Conservation (phyloP, 2,113 vertebrate species). For the Sturnus vulgaris region DNA sequence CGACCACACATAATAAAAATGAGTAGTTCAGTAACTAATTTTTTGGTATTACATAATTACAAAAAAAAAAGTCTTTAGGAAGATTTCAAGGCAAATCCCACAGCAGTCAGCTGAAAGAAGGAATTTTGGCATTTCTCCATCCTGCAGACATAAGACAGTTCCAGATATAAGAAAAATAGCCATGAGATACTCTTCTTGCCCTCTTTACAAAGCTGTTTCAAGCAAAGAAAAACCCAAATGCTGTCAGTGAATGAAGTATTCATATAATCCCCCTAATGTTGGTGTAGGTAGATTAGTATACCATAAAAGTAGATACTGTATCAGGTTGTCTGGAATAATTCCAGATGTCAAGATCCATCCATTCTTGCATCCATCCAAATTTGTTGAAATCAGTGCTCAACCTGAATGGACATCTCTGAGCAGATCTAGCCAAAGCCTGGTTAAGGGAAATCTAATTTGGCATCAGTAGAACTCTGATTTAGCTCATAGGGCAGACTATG, state of each 20-base stretch:
- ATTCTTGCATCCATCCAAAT: neutral
- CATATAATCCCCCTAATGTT: neutral
- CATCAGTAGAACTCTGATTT: neutral
- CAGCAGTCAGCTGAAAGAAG: neutral
- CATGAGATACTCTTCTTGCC: neutral
- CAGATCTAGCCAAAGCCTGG: neutral
- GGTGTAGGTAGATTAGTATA: neutral
- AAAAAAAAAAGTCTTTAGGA: neutral
- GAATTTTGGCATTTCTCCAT: constrained; percentile 8
- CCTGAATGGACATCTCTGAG: neutral
- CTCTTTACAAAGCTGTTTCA: neutral
- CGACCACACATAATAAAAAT: neutral
- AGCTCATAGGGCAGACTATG: neutral
- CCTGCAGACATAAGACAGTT: neutral
- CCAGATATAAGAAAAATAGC: neutral
- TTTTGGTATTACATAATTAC: neutral
- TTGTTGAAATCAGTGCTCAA: neutral
- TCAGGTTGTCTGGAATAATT: neutral
- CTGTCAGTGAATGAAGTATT: neutral
- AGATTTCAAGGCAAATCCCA: neutral
- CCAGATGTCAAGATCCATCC: neutral
- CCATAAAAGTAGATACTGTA: neutral
- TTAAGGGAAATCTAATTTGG: neutral
- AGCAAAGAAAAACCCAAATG: neutral
- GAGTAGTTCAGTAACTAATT: neutral